Percentiles rank a stretch among this genome's conserved stretches.
These are phyloP conservation scores for Phylloscopus collybita DNA, from an alignment of 2,797 vertebrate genomes.

Conservation along the genomic window DNA sequence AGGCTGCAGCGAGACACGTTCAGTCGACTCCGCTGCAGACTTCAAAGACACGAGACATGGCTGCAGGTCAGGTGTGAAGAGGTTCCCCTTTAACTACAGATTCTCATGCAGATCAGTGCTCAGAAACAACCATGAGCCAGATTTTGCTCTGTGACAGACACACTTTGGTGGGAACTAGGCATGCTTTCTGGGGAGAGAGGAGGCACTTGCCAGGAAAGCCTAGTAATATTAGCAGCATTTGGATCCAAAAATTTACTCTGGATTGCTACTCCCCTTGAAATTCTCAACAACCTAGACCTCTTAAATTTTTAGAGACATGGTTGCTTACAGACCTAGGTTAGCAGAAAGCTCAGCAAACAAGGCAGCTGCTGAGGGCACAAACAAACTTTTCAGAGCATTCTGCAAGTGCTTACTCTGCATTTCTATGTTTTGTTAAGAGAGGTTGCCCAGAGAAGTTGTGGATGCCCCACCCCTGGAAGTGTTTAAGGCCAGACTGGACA, in stretches of 20 bases:
- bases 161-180: rapidly evolving
- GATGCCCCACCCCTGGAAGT: background rate
- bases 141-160: background rate
- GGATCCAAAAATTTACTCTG: background rate
- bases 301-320: background rate
- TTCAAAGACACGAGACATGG: constrained; percentile 34
- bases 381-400: background rate
- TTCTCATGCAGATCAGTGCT: background rate
- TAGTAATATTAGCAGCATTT: background rate
- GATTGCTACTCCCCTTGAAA: background rate
- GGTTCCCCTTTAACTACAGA: background rate
- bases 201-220: background rate
- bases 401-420: background rate
- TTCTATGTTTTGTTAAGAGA: background rate
- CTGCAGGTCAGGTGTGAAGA: background rate
- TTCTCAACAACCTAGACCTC: background rate
- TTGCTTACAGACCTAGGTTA: background rate
- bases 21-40: constrained; percentile 31
- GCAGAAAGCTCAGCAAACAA: background rate
- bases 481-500: background rate
- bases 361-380: background rate
- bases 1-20: constrained; percentile 1
- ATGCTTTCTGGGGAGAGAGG: background rate
- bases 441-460: background rate
- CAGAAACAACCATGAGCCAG: background rate